Conservation (phyloP, 53 echinoderm and acorn worm genomes). For the Patiria pectinifera region DNA sequence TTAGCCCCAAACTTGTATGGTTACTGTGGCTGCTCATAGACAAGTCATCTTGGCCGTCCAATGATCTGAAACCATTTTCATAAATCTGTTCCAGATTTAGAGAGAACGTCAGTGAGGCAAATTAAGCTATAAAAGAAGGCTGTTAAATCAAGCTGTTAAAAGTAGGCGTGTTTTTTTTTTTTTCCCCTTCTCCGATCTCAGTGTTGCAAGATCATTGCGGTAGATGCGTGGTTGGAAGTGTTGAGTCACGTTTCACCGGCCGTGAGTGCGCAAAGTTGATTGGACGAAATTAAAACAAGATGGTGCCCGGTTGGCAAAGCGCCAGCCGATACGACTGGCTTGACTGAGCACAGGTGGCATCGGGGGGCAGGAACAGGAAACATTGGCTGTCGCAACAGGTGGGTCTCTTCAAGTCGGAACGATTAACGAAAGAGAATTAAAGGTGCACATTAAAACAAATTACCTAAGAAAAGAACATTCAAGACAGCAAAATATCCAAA, state of each 20-base stretch:
- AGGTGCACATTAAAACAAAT: neutral
- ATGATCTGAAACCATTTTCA: neutral
- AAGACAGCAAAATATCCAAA: too few relatives aligned
- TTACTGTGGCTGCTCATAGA: neutral
- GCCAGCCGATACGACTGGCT: neutral
- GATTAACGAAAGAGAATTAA: neutral
- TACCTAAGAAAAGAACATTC: neutral
- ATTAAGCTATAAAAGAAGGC: neutral
- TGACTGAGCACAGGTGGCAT: neutral
- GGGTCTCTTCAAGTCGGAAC: neutral
- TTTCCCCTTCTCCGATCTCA: too few relatives aligned
- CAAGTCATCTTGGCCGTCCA: neutral
- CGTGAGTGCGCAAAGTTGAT: neutral
- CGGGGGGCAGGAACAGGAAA: neutral
- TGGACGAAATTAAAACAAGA: neutral
- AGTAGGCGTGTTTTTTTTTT: neutral
- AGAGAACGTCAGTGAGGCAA: neutral
- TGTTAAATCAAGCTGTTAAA: neutral
- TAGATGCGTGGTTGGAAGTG: neutral
- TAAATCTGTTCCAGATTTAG: neutral
- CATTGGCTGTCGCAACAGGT: neutral
- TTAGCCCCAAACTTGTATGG: neutral
- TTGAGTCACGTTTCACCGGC: neutral
- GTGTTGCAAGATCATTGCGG: neutral
- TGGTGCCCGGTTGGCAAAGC: neutral